Conservation (phyloP, 1,140 invertebrate genomes). For the Achroia grisella region DNA sequence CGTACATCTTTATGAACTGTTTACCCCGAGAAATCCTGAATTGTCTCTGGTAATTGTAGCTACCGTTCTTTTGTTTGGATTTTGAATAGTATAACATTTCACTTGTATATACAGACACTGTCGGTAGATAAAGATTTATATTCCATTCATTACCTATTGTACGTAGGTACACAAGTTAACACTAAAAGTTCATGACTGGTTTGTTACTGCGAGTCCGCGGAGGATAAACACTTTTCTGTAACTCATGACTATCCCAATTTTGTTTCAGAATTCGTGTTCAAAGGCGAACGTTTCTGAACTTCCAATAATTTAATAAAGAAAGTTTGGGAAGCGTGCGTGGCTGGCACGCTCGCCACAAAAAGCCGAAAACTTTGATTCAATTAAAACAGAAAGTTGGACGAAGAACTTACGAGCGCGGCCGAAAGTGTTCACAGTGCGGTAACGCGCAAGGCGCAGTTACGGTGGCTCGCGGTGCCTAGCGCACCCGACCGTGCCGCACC, state of each 20-base stretch:
- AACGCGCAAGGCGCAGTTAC: constrained; percentile 4
- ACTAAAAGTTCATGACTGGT: constrained; percentile 5
- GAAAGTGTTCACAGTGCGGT: constrained; percentile 31
- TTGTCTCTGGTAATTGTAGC: constrained; percentile 19
- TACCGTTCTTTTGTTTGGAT: constrained; percentile 19
- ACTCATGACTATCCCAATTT: constrained; percentile 54
- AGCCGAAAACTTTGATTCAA: constrained; percentile 72
- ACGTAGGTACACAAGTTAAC: not conserved
- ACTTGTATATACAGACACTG: not conserved
- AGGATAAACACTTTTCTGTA: constrained; percentile 38
- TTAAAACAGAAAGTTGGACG: constrained; percentile 65
- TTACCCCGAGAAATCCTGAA: constrained; percentile 36
- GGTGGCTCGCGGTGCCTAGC: not conserved
- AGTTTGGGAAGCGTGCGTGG: constrained; percentile 68
- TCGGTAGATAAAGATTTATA: not conserved
- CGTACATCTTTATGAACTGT: constrained; percentile 59
- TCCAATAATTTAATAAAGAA: constrained; percentile 73
- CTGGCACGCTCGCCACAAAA: constrained; percentile 67
- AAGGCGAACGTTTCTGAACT: constrained; percentile 68
- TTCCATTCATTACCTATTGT: not conserved
- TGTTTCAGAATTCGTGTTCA: constrained; percentile 51
- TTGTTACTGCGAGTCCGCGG: constrained; percentile 8
- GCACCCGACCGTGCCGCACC: no score
- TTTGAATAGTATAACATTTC: constrained; percentile 2
- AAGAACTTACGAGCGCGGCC: constrained; percentile 59